phyloP scores from a whole-genome alignment of 1,140 invertebrate genomes.

The Trichomalopsis sarcophagae region DNA sequence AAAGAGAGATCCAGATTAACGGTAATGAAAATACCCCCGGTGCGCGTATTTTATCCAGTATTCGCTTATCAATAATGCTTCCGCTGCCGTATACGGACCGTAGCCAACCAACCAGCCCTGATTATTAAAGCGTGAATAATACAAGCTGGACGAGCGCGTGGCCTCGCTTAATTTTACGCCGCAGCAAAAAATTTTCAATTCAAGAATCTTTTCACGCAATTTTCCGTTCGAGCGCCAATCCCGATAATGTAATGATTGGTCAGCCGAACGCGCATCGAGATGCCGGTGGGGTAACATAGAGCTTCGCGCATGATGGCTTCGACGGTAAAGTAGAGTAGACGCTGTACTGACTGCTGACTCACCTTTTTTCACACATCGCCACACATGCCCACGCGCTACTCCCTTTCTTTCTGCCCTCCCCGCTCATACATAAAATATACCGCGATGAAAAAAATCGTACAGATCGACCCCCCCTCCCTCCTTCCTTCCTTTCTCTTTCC shows the following conservation, averaged over 20 bases:
- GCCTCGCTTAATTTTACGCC: no score
- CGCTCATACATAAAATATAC: constrained; percentile 37
- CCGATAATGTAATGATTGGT: constrained; percentile 36
- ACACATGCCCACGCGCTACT: constrained; percentile 20
- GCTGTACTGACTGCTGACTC: constrained; percentile 29
- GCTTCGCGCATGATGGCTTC: constrained; percentile 33
- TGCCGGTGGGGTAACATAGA: background rate
- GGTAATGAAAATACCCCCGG: background rate
- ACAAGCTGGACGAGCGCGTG: background rate
- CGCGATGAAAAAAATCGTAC: background rate
- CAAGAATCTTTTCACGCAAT: constrained; percentile 2
- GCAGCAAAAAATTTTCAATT: background rate
- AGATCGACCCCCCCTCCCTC: background rate
- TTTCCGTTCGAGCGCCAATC: constrained; percentile 31
- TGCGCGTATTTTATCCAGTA: background rate
- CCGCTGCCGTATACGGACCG: background rate
- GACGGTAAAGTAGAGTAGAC: constrained; percentile 17
- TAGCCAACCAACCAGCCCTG: background rate
- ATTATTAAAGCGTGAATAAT: background rate
- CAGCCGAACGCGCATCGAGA: background rate
- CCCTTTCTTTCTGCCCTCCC: background rate
- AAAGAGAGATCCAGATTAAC: background rate
- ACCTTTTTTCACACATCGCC: constrained; percentile 35
- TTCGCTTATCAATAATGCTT: constrained; percentile 4
- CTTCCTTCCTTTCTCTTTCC: background rate